Evolutionary conservation across 64 coral and sea anemone genomes (phyloP).

Genomic region (Acropora yongei): DNA sequence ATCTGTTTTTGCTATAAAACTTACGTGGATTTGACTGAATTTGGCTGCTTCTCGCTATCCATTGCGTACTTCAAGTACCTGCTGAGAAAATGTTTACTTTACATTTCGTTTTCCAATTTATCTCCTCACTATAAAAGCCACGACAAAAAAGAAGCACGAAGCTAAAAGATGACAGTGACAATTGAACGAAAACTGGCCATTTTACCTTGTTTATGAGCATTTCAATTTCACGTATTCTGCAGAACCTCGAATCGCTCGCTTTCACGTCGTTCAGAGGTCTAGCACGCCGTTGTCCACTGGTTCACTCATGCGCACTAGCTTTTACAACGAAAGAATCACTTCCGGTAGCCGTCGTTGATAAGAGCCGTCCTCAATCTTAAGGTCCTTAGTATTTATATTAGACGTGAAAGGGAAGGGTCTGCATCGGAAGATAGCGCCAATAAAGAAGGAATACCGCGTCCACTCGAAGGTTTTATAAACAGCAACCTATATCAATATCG

Average conservation of each 20-base stretch:
- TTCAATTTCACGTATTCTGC: slow-evolving; percentile 24
- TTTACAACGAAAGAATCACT: not conserved
- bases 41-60: slow-evolving; percentile 11
- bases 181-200: not conserved
- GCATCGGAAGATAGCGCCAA: not conserved
- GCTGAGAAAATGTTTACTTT: too few relatives aligned
- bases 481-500: too few relatives aligned
- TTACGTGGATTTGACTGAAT: slow-evolving; percentile 46
- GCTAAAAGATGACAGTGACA: too few relatives aligned
- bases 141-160: not conserved
- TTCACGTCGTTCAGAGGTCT: slow-evolving; percentile 39
- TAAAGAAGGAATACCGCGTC: too few relatives aligned
- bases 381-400: too few relatives aligned
- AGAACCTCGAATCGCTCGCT: slow-evolving; percentile 30
- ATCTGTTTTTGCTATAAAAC: slow-evolving; percentile 45
- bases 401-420: not conserved
- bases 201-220: not conserved
- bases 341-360: not conserved
- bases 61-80: not conserved
- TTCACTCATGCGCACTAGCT: not conserved
- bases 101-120: not conserved
- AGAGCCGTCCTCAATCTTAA: too few relatives aligned
- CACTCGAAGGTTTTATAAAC: too few relatives aligned
- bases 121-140: slow-evolving; percentile 27
- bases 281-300: not conserved